Percentiles rank a stretch among this genome's conserved stretches.
These are phyloP conservation scores for Anarsia innoxiella DNA, from an alignment of 2,888 invertebrate species.

Conservation along the genomic window DNA sequence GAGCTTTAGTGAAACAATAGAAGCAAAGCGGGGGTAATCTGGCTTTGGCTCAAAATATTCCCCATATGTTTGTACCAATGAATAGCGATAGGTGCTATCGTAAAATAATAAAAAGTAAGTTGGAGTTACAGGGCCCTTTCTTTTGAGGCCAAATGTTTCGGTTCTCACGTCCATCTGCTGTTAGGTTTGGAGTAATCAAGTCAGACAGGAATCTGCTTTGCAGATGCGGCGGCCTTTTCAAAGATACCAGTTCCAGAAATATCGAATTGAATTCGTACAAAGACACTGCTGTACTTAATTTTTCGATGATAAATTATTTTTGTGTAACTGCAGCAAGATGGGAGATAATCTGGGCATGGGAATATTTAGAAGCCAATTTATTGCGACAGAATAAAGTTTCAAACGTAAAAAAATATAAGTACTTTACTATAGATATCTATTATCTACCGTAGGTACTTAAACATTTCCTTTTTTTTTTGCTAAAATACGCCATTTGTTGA, in stretches of 20 bases:
- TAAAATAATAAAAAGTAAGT: slow-evolving; percentile 14
- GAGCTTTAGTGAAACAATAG: slow-evolving; percentile 36
- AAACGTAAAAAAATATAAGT: too few relatives aligned
- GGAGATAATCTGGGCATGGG: too few relatives aligned
- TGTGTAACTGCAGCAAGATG: neutral
- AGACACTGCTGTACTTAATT: slow-evolving; percentile 8
- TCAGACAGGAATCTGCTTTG: slow-evolving; percentile 54
- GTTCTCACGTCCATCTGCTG: slow-evolving; percentile 65
- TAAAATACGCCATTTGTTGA: too few relatives aligned
- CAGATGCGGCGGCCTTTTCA: slow-evolving; percentile 60
- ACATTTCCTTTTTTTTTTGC: too few relatives aligned
- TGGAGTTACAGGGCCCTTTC: slow-evolving; percentile 31
- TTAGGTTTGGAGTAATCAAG: slow-evolving; percentile 57
- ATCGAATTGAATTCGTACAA: slow-evolving; percentile 22
- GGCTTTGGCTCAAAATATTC: slow-evolving; percentile 15
- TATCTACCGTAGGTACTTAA: too few relatives aligned
- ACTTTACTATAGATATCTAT: too few relatives aligned
- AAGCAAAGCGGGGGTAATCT: slow-evolving; percentile 21
- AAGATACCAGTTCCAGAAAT: slow-evolving; percentile 55
- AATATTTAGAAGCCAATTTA: too few relatives aligned
- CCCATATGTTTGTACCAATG: slow-evolving; percentile 23
- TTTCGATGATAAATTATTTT: slow-evolving; percentile 8
- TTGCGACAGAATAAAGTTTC: too few relatives aligned
- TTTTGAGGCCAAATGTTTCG: slow-evolving; percentile 44
- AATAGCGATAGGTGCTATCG: slow-evolving; percentile 12